phyloP scores from a whole-genome alignment of 1,140 invertebrate species.

The Metopolophium dirhodum region DNA sequence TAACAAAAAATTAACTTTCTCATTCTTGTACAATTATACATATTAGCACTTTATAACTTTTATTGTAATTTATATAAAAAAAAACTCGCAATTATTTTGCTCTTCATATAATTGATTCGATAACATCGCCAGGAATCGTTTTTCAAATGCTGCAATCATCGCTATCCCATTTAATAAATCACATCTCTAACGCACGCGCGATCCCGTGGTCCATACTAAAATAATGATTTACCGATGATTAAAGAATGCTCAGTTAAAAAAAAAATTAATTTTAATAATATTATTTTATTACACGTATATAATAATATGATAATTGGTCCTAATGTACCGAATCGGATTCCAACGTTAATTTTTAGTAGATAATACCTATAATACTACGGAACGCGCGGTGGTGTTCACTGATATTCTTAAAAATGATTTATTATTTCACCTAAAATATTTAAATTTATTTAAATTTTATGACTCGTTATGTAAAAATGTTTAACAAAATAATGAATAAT shows the following conservation, averaged over 20 bases:
- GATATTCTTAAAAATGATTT: background rate
- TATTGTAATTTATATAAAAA: background rate
- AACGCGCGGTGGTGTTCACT: no score
- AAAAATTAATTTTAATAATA: background rate
- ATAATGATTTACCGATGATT: background rate
- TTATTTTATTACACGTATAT: background rate
- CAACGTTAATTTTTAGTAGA: background rate
- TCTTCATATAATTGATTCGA: background rate
- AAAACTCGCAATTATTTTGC: background rate
- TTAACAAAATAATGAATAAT: conserved; percentile 17
- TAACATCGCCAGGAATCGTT: background rate
- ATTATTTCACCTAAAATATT: conserved; percentile 33
- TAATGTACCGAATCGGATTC: background rate
- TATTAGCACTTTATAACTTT: background rate
- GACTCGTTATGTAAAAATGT: conserved; percentile 10
- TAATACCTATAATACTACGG: background rate
- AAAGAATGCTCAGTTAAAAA: background rate
- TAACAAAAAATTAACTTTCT: background rate
- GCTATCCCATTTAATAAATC: background rate
- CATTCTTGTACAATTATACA: background rate
- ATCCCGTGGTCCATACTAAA: background rate
- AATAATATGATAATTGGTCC: background rate
- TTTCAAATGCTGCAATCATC: background rate
- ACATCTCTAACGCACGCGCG: background rate
- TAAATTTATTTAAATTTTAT: conserved; percentile 46